phyloP scores from a whole-genome alignment of 2,113 vertebrate species.

The Atlantisia rogersi region DNA sequence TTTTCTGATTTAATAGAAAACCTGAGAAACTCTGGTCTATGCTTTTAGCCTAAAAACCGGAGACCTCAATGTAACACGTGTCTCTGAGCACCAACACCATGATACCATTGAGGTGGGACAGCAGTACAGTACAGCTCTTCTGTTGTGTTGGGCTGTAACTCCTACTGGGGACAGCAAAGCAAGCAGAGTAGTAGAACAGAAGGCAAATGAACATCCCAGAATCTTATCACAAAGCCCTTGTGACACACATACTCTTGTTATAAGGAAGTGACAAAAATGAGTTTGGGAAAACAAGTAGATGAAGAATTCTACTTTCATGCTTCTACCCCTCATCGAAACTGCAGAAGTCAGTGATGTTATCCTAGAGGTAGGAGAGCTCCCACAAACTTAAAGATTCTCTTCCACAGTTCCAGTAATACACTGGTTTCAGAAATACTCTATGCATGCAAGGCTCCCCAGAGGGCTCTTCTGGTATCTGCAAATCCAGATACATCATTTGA shows the following conservation, averaged over 20 bases:
- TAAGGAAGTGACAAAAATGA: not conserved
- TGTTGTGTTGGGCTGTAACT: not conserved
- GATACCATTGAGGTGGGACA: not conserved
- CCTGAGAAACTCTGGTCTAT: not conserved
- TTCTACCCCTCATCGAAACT: not conserved
- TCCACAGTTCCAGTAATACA: not conserved
- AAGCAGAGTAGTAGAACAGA: not conserved
- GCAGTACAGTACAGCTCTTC: not conserved
- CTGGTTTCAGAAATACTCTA: not conserved
- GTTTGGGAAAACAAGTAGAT: not conserved
- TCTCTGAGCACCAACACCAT: not conserved
- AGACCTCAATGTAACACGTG: accelerated
- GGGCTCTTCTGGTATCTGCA: conserved; percentile 54
- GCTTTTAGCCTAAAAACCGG: not conserved
- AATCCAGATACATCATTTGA: conserved; percentile 18
- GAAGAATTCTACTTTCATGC: not conserved
- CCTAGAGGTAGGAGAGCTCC: not conserved
- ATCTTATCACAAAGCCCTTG: not conserved
- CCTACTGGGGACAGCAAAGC: not conserved
- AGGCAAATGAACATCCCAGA: not conserved
- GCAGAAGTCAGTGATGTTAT: accelerated
- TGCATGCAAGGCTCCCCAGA: not conserved
- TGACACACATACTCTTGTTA: not conserved
- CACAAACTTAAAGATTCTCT: conserved; percentile 2
- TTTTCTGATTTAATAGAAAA: not conserved